Conservation (phyloP, 2,797 vertebrate species). For the Corythornis leucogaster region DNA sequence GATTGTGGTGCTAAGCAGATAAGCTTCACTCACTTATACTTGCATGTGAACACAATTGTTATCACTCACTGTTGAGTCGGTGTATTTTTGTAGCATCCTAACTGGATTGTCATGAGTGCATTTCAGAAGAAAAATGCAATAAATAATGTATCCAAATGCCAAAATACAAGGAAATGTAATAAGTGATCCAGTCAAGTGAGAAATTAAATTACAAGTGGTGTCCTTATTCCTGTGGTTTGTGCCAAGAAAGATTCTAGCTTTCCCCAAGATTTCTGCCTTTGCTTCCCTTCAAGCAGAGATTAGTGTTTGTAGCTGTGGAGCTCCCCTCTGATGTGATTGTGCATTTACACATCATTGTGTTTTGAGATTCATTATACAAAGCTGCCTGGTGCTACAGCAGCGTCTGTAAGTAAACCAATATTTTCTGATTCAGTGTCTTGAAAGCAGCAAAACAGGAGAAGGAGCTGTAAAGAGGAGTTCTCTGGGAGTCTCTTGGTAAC, state of each 20-base stretch:
- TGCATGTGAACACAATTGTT: neutral
- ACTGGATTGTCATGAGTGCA: neutral
- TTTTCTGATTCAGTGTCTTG: neutral
- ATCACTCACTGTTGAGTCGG: neutral
- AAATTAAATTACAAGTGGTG: slow-evolving; percentile 62
- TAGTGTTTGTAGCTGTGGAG: neutral
- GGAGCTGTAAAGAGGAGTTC: neutral
- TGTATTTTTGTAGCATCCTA: neutral
- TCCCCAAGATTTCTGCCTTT: slow-evolving; percentile 23
- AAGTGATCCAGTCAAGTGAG: slow-evolving; percentile 45
- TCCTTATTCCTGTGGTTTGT: slow-evolving; percentile 21
- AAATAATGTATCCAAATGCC: slow-evolving; percentile 46
- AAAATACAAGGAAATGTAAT: slow-evolving; percentile 42
- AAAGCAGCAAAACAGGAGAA: neutral
- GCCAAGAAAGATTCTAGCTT: neutral
- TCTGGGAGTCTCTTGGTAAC: neutral
- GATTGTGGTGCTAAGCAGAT: neutral
- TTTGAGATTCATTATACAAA: slow-evolving; percentile 4
- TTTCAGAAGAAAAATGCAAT: slow-evolving; percentile 17
- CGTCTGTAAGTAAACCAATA: neutral
- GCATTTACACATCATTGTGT: neutral
- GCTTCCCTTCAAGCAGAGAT: neutral
- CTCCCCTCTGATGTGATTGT: neutral
- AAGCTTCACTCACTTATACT: neutral
- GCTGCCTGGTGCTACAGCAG: neutral